Percentiles rank a stretch among this genome's conserved stretches.
phyloP scores from a whole-genome alignment of 2,888 invertebrate genomes.

The Archaeoteleia sp. region DNA sequence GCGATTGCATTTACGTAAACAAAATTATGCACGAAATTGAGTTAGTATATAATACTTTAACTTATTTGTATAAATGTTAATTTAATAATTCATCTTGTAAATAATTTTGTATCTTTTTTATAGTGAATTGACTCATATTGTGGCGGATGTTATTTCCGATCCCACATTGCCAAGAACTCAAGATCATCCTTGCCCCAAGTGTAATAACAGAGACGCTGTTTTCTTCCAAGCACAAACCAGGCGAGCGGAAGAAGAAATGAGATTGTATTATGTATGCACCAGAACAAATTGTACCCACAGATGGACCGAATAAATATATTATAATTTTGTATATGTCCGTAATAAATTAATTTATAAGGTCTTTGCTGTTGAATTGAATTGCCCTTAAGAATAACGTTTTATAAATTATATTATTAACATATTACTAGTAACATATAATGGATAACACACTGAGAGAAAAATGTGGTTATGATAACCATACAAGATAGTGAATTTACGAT shows the following conservation, averaged over 20 bases:
- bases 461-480: too few species aligned
- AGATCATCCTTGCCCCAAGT: conserved; percentile 98
- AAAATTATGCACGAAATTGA: conserved; percentile 99
- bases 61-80: conserved; percentile 7
- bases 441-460: too few species aligned
- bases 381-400: too few species aligned
- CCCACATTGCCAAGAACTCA: conserved; percentile 98
- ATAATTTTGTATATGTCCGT: too few species aligned
- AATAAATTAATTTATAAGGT: too few species aligned
- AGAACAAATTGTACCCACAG: conserved; percentile 93
- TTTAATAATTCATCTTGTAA: conserved; percentile 7
- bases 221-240: conserved; percentile 99
- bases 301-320: conserved; percentile 89
- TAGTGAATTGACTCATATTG: conserved; percentile 97
- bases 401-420: too few species aligned
- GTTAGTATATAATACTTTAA: too few species aligned
- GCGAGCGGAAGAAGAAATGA: conserved; percentile 98
- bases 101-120: conserved; percentile 39
- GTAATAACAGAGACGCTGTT: conserved; percentile 95
- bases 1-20: conserved; percentile 99
- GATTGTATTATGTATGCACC: conserved; percentile 97
- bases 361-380: too few species aligned
- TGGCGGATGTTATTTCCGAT: conserved; percentile 98
- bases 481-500: too few species aligned
- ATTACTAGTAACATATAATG: too few species aligned